A percentile compares a stretch with the other conserved stretches of the same genome.
phyloP scores from a whole-genome alignment of 2,888 invertebrate genomes.

The Caenorhabditis imperialis region DNA sequence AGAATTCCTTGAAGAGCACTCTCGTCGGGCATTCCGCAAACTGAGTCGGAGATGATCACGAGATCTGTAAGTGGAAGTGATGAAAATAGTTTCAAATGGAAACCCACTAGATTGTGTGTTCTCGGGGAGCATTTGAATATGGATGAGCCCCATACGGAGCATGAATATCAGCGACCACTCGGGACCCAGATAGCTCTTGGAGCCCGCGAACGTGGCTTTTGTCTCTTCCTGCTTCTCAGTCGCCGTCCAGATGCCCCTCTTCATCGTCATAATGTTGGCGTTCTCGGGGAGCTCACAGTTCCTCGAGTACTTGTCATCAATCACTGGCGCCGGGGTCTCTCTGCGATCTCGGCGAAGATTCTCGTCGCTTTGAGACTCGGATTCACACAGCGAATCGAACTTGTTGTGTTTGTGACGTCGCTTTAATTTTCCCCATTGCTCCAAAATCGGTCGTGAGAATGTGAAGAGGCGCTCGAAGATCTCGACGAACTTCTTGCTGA shows the following conservation, averaged over 20 bases:
- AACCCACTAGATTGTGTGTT: conserved; percentile 85
- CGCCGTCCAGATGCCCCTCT: conserved; percentile 26
- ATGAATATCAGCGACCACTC: conserved; percentile 84
- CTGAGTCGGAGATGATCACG: conserved; percentile 84
- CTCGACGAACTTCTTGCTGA: conserved; percentile 81
- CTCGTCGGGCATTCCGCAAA: conserved; percentile 84
- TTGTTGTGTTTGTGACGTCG: conserved; percentile 52
- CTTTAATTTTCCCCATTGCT: conserved; percentile 62
- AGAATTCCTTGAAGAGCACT: conserved; percentile 85
- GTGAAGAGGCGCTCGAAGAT: conserved; percentile 62
- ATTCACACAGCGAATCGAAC: conserved; percentile 51
- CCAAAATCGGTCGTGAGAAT: conserved; percentile 66
- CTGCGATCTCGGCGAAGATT: neutral
- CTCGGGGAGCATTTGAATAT: conserved; percentile 85
- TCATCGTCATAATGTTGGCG: conserved; percentile 19
- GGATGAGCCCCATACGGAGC: conserved; percentile 86
- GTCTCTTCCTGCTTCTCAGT: conserved; percentile 15
- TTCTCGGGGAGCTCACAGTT: neutral
- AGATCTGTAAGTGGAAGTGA: conserved; percentile 76
- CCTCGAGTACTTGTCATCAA: neutral
- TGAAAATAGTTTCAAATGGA: neutral
- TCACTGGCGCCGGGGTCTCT: neutral
- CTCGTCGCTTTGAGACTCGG: conserved; percentile 23
- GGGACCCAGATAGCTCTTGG: conserved; percentile 62
- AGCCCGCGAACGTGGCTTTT: conserved; percentile 29